phyloP scores from a whole-genome alignment of 2,888 invertebrate species.

The Brenthis ino region DNA sequence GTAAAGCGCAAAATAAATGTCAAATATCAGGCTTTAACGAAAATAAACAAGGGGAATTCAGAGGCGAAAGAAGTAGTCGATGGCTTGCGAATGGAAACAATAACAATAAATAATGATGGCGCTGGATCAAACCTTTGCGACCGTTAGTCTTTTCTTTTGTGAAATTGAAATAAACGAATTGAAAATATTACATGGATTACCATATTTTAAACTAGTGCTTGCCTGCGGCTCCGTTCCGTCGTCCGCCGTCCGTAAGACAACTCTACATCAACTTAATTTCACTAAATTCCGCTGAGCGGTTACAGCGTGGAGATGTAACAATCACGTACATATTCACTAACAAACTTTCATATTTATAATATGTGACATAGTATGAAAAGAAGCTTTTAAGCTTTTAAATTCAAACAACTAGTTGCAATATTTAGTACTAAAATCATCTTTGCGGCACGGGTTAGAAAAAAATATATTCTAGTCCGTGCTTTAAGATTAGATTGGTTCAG shows the following conservation, averaged over 20 bases:
- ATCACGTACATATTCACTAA: background rate
- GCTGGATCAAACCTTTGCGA: conserved; percentile 33
- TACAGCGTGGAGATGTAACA: background rate
- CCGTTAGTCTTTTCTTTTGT: conserved; percentile 26
- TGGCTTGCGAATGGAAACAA: conserved; percentile 54
- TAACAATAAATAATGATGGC: conserved; percentile 71
- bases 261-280: background rate
- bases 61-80: conserved; percentile 43
- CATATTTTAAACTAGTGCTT: background rate
- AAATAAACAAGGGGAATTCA: conserved; percentile 28
- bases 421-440: too few relatives aligned
- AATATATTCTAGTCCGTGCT: too few relatives aligned
- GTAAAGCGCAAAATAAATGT: conserved; percentile 55
- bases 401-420: too few relatives aligned
- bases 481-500: too few relatives aligned
- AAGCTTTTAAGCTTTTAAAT: too few relatives aligned
- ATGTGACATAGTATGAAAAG: background rate
- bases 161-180: conserved; percentile 30
- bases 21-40: conserved; percentile 41
- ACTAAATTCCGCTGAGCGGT: background rate
- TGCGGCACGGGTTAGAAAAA: too few relatives aligned
- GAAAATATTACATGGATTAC: conserved; percentile 4
- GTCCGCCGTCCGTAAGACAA: background rate
- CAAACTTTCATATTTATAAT: conserved; percentile 2
- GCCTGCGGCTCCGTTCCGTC: background rate